Base-by-base conservation (phyloP, 2,888 invertebrate genomes). In the Cryptosula pallasiana region DNA sequence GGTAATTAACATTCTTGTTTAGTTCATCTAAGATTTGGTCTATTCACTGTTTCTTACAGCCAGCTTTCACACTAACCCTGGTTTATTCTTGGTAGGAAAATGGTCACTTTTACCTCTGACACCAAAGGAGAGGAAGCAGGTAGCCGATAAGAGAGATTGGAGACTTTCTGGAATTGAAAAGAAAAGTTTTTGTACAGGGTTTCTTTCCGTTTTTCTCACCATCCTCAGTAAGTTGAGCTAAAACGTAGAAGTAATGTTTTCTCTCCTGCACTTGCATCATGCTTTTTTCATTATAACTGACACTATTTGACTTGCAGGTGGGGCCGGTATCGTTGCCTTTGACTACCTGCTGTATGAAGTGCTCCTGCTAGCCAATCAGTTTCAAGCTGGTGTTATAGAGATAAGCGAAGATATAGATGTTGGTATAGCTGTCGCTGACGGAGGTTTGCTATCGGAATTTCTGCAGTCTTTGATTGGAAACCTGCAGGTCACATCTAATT, bases 321-420 rank as follows among this genome's bases (percentile, higher is more conserved):
- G 32, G 9, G 63, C 63, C 3, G 63, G 5, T 32, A 27, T 63
- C 1, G 32, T 63, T 3, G 63, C 9, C 63, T 63, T 63, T 63
- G 63, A 63, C n/a, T 63, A 25, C 63, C 32, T 63, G 32, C 63
- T 63, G 13, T 63, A 63, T 63, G 63, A 63, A 34, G 34, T 27
- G 13, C 25, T 63, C 25, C 1, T 34, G 3, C 32, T 63, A 3
- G 13, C 63, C 25, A 63, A 63, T 32, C 20, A 63, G 34, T 63
- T 29, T 34, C 25, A 27, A 27, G 63, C 29, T 25, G 20, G 25
- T 32, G 32, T 5, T 9, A 63, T 63, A 63, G 32, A 32, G 13
- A 63, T 63, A 25, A 63, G 32, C 32, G 63, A 63, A 34, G 34
- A 63, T 27, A 34, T 63, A 29, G 63, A 63, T 63, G 32, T 63